Conservation (phyloP, 2,888 invertebrate species). For the Rhagonycha fulva region DNA sequence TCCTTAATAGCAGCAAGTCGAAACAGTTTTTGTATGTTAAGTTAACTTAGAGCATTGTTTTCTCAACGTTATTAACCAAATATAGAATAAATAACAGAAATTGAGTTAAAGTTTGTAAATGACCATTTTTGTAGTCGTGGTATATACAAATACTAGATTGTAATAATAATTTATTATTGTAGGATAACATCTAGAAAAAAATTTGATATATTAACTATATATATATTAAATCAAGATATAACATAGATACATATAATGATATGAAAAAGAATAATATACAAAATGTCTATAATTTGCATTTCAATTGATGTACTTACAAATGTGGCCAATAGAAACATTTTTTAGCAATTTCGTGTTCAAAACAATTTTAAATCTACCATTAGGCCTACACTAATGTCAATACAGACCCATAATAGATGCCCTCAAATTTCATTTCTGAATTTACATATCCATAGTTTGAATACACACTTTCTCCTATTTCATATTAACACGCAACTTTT, state of each 20-base stretch:
- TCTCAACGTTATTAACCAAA: not conserved
- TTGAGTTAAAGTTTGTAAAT: not conserved
- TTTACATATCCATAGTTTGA: not conserved
- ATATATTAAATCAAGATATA: not conserved
- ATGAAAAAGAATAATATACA: not conserved
- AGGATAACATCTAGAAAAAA: not conserved
- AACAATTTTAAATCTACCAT: conserved; percentile 9
- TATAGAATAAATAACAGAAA: not conserved
- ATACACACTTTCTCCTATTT: conserved; percentile 2
- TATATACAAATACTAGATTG: not conserved
- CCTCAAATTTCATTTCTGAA: conserved; percentile 1
- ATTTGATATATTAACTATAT: not conserved
- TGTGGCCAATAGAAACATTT: conserved; percentile 5
- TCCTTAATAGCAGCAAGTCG: not conserved
- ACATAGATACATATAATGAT: not conserved
- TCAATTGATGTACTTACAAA: conserved; percentile 1
- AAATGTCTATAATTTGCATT: conserved; percentile 3
- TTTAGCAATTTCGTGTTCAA: conserved; percentile 8
- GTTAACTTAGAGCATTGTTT: not conserved
- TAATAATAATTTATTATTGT: not conserved
- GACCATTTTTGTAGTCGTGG: not conserved
- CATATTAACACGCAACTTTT: conserved; percentile 13
- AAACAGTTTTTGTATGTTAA: not conserved
- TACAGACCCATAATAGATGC: not conserved
- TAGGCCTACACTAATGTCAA: not conserved